Conservation (phyloP, 2,888 invertebrate species). For the Philopedon plagiatum region DNA sequence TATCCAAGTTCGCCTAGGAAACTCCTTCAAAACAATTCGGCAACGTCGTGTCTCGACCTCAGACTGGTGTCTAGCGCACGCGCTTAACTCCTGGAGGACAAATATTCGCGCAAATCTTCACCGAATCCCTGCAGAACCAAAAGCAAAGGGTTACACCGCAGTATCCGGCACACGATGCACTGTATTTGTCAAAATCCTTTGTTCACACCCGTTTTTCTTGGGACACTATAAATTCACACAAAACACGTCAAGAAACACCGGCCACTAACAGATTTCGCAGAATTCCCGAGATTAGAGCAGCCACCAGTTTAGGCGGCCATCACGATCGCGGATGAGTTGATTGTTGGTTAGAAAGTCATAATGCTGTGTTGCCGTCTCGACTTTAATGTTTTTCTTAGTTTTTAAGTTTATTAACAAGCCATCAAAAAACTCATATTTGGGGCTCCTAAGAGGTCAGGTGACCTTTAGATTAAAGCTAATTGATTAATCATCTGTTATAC, state of each 20-base stretch:
- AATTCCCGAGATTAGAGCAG: constrained; percentile 22
- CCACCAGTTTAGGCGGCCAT: constrained; percentile 39
- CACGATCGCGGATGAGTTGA: constrained; percentile 46
- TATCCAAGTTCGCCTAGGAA: not conserved
- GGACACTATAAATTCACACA: not conserved
- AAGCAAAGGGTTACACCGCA: not conserved
- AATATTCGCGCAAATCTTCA: constrained; percentile 38
- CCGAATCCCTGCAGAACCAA: constrained; percentile 8
- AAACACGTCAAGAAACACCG: constrained; percentile 2
- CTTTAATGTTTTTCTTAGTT: not conserved
- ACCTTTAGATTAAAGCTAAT: too few relatives aligned
- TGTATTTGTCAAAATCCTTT: not conserved
- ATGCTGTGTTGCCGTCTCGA: constrained; percentile 30
- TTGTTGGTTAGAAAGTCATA: constrained; percentile 45
- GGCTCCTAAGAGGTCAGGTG: too few relatives aligned
- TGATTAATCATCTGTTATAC: too few relatives aligned
- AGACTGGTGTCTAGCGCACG: constrained; percentile 44
- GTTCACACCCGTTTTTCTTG: constrained; percentile 3
- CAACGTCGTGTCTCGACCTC: constrained; percentile 49
- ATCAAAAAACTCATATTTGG: too few relatives aligned
- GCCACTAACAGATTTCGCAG: constrained; percentile 6
- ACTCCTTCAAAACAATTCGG: not conserved
- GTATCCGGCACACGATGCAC: not conserved
- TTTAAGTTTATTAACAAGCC: too few relatives aligned
- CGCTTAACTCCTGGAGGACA: constrained; percentile 19